Evolutionary conservation across 2,797 vertebrate species (phyloP).

Genomic region (Falco biarmicus): DNA sequence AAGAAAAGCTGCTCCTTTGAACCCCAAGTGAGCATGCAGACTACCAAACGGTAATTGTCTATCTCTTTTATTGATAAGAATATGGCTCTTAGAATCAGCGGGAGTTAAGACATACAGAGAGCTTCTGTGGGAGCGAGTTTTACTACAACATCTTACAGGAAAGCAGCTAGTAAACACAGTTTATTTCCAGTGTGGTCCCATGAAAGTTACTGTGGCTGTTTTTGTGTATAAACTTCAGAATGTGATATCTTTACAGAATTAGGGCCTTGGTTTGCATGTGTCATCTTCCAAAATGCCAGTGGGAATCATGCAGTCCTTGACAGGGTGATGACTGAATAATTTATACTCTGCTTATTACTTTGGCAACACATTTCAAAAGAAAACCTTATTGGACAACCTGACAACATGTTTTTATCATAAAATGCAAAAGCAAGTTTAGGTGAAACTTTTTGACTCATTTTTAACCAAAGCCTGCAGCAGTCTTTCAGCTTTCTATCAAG

Average conservation of each 20-base stretch:
- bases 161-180: background rate
- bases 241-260: background rate
- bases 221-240: background rate
- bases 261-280: background rate
- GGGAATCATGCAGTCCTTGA: slow-evolving; percentile 11
- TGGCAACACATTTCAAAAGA: slow-evolving; percentile 15
- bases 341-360: slow-evolving; percentile 30
- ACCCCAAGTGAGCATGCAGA: background rate
- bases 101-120: background rate
- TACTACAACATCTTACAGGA: background rate
- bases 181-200: background rate
- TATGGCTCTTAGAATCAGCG: background rate
- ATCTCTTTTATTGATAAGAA: background rate
- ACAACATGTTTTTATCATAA: slow-evolving; percentile 18
- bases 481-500: background rate
- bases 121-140: background rate
- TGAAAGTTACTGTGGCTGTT: background rate
- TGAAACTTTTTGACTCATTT: background rate
- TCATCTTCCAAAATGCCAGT: slow-evolving; percentile 21
- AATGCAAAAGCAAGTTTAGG: background rate
- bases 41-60: too few relatives aligned
- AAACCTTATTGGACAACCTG: slow-evolving; percentile 45
- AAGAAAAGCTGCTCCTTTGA: background rate
- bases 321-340: slow-evolving; percentile 54
- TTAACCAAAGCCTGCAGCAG: background rate